Evolutionary conservation across 2,113 vertebrate genomes (phyloP), one percentile per base, ranked within the genome.

Genomic region (Regulus satrapa): DNA sequence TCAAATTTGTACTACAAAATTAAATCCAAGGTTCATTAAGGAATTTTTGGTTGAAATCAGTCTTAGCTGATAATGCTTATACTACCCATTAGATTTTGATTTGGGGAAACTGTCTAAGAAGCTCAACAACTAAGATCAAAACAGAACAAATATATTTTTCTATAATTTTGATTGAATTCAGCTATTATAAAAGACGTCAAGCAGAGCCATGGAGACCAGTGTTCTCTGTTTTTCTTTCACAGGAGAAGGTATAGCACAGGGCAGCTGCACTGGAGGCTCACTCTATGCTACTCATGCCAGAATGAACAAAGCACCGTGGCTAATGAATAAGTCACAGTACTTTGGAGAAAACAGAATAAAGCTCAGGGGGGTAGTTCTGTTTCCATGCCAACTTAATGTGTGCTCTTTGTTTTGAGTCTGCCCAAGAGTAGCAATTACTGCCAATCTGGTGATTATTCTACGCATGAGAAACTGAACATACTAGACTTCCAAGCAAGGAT

Each of bases 381-480:
- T 92, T 96, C 87, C 89, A 94, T 81, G 86, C 64, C 92, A 95
- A 86, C 80, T 81, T 78, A 74, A 85, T 58, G 55, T 23, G 71
- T 62, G 52, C 40, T 79, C 62, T 77, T 79, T 71, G 49, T 85
- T 88, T 92, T 94, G 51, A 94, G 24, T 38, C 75, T 86, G 75
- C 83, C 55, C 67, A 77, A 71, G 63, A 86, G 72, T 56, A 91
- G 32, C 73, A 94, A 67, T 94, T 96, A 88, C 83, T 92, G 91
- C n/a, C 76, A 92, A 91, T 36, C 68, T 59, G 46, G 59, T 96
- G 94, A 92, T 93, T 94, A 85, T 26, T 81, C 64, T 12, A 18
- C 34, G 72, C 68, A 61, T 40, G 40, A 91, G 34, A 94, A 94
- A 91, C 40, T 38, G 48, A 89, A 79, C 5, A 5, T 19, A 58